Evolutionary conservation across 2,113 vertebrate species (phyloP).

Genomic region (Corythaeola cristata): DNA sequence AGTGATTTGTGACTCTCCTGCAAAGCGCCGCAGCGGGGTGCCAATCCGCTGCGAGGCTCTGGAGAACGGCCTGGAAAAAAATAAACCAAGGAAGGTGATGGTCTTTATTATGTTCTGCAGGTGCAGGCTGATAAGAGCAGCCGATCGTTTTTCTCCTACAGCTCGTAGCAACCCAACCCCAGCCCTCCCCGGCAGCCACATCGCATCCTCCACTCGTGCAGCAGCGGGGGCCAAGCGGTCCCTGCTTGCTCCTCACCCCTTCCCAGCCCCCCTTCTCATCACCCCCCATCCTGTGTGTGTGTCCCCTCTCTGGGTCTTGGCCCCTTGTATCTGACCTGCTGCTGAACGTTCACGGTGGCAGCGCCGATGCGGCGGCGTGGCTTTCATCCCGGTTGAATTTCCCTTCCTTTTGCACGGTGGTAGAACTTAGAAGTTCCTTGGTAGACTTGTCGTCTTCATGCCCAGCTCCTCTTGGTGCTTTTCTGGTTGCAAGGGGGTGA

Average conservation of each 20-base stretch:
- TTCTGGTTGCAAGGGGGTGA: background rate
- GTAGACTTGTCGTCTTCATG: background rate
- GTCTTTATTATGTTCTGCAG: background rate
- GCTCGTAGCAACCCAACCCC: background rate
- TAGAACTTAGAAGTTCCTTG: background rate
- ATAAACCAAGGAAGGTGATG: background rate
- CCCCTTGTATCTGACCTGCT: rapidly evolving
- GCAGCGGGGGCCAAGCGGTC: background rate
- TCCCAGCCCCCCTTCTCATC: background rate
- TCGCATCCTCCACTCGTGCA: rapidly evolving
- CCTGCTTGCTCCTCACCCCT: background rate
- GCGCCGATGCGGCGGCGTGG: background rate
- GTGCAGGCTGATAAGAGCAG: background rate
- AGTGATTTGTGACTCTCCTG: background rate
- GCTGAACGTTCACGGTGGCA: rapidly evolving
- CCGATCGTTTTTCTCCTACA: background rate
- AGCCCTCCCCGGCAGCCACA: background rate
- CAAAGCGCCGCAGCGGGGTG: background rate
- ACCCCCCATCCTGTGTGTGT: rapidly evolving
- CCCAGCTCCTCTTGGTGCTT: background rate
- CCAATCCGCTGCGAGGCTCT: background rate
- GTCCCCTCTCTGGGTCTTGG: background rate
- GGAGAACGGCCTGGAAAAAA: background rate
- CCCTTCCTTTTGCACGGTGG: rapidly evolving
- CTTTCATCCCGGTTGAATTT: background rate